These are phyloP conservation scores for Clupea harengus DNA, from an alignment of 2,113 vertebrate genomes.

Conservation along the genomic window DNA sequence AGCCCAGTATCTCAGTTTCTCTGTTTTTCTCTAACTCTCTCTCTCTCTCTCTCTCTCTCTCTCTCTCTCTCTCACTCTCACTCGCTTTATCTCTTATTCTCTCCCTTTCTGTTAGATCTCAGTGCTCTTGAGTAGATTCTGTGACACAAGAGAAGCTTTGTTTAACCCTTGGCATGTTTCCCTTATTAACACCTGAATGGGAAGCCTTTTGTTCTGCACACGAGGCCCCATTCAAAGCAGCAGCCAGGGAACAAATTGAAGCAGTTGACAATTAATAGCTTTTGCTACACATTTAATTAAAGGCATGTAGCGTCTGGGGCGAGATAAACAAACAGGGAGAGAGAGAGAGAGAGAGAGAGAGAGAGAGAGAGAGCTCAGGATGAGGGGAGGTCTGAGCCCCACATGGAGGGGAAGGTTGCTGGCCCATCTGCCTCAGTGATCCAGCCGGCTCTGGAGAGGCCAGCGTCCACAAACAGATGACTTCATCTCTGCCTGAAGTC, in stretches of 20 bases:
- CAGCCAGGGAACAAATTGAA: constrained; percentile 71
- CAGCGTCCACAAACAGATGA: constrained; percentile 48
- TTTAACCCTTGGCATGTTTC: constrained; percentile 65
- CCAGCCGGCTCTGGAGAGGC: constrained; percentile 60
- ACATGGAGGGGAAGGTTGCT: constrained; percentile 57
- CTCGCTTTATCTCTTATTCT: neutral
- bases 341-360: constrained; percentile 30
- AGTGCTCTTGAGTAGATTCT: constrained; percentile 44
- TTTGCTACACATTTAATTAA: constrained; percentile 73
- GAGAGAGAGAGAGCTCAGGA: neutral
- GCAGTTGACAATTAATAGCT: constrained; percentile 75
- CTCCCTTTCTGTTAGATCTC: neutral
- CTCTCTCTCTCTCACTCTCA: neutral
- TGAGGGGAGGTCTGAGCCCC: neutral
- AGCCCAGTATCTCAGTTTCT: no score
- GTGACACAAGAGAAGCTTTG: constrained; percentile 60
- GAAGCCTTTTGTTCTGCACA: constrained; percentile 67
- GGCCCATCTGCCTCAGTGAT: constrained; percentile 68
- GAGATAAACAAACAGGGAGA: constrained; percentile 67
- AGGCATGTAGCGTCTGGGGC: constrained; percentile 63
- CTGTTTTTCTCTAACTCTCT: neutral
- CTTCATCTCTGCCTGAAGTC: neutral
- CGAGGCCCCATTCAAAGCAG: constrained; percentile 63
- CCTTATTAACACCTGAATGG: constrained; percentile 50
- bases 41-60: neutral